Base-by-base conservation (phyloP, 2,888 invertebrate species). In the Sabatieria punctata region DNA sequence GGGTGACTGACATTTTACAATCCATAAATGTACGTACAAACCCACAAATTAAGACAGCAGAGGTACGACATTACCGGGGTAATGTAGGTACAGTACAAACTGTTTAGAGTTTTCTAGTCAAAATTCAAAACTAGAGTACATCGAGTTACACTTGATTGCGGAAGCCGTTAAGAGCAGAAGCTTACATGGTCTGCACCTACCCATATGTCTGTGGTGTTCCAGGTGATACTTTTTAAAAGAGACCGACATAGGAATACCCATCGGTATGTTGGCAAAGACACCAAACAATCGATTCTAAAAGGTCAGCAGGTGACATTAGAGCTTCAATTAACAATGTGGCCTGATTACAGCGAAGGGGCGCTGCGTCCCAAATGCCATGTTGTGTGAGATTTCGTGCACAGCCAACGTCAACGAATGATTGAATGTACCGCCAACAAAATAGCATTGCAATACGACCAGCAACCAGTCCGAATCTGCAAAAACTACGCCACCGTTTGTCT, bases 341-440 rank as follows among this genome's bases (percentile, higher is more conserved):
- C 26, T 11, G 2, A 24, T 48, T 35, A 63, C 61, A 11, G 59
- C 78, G 69, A 85, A 65, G 0, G 91, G 88, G 46, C 82, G 73
- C n/a, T 78, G 75, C 70, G 86, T 83, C 1, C 97, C 97, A 67
- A 93, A 97, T 0, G 91, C 95, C 57, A 93, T 72, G 69, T 89
- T 93, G 69, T 99, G 97, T 0, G 91, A 76, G 51, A 95, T 86
- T 72, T 97, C 97, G 67, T 97, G 97, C 46, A 97, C 82, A 0
- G 93, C 97, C 59, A 91, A 71, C 78, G 85, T 85, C 42, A 93
- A 74, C 0, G 88, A 82, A 68, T 93, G 93, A 69, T 91, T 93
- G 57, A 93, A 81, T 27, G 88, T 82, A 4, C 97, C 97, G 0
- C 95, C 93, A 64, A 93, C 83, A 66, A 80, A 84, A 67, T 99